Evolutionary conservation across 2,797 vertebrate species (phyloP), one percentile per base, ranked within the genome.

Genomic region (Mus spretus): DNA sequence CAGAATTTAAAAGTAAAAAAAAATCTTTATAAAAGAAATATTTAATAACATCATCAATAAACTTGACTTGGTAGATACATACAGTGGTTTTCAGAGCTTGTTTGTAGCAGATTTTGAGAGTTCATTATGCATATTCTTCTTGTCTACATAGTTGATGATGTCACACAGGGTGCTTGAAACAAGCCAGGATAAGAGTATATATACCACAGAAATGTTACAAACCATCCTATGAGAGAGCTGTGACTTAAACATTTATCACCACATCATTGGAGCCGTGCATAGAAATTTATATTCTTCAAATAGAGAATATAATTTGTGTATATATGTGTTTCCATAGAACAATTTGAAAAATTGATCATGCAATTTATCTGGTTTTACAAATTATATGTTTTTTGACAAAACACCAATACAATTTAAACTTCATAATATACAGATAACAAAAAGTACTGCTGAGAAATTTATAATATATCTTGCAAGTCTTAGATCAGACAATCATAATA

Each of bases 281-380:
- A 77, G 57, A 88, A 79, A 55, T 55, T 79, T 75, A 75, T 47
- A 75, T 26, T 84, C 93, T 70, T 84, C 79, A 88, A 74, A 84
- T 79, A 92, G 34, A 90, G 57, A 70, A 79, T 67, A 94, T 15
- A 53, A 6, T 61, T 81, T 44, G 17, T 50, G n/a, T 47, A 3
- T 81, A 13, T 34, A 20, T 94, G 61, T 70, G 53, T 90, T 80
- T 26, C 19, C 6, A 55, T 44, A 12, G 28, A 80, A 75, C 2
- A 80, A n/a, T 31, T 61, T 96, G 63, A 65, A 96, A 89, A 92
- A 22, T 67, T 74, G 84, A 88, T 90, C n/a, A 26, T 26, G 9
- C 28, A 83, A 1, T 84, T 75, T 15, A 75, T 59, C 55, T 3
- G 57, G 28, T 78, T 95, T 90, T 83, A 79, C 20, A 83, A 92